Conservation (phyloP, 2,113 vertebrate genomes). For the Passer domesticus region DNA sequence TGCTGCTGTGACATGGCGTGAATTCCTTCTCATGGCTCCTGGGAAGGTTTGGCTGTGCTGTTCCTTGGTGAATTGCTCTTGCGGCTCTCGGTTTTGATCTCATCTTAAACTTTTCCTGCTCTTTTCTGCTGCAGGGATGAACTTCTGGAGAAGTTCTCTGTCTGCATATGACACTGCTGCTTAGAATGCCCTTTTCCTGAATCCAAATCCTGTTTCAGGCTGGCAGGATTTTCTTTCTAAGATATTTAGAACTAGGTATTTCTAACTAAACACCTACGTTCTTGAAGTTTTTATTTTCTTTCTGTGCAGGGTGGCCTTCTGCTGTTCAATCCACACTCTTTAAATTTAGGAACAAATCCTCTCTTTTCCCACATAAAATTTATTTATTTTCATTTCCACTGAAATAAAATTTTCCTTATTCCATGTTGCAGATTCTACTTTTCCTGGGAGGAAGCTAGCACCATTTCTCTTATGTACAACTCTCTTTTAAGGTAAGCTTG, state of each 20-base stretch:
- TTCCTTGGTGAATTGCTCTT: background rate
- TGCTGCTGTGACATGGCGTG: background rate
- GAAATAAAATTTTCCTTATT: slow-evolving; percentile 27
- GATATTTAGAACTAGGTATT: background rate
- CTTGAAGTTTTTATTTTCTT: background rate
- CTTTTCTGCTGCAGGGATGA: background rate
- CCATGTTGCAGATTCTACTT: background rate
- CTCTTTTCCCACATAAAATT: slow-evolving; percentile 13
- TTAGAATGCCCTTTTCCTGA: background rate
- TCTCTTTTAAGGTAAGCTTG: background rate
- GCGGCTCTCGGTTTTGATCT: background rate
- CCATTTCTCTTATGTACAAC: background rate
- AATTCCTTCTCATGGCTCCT: background rate
- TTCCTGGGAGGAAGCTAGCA: slow-evolving; percentile 17
- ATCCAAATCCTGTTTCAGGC: background rate
- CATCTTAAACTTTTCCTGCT: background rate
- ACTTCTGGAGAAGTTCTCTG: no score
- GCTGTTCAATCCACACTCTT: background rate
- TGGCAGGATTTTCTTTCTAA: background rate
- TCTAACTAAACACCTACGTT: background rate
- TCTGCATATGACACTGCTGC: background rate
- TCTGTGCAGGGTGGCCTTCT: background rate
- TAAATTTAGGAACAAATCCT: slow-evolving; percentile 18
- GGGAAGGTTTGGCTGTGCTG: background rate
- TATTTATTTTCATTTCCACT: slow-evolving; percentile 32